Evolutionary conservation across 2,113 vertebrate genomes (phyloP), one percentile per base, ranked within the genome.

Genomic region (Periophthalmodon schlosseri): DNA sequence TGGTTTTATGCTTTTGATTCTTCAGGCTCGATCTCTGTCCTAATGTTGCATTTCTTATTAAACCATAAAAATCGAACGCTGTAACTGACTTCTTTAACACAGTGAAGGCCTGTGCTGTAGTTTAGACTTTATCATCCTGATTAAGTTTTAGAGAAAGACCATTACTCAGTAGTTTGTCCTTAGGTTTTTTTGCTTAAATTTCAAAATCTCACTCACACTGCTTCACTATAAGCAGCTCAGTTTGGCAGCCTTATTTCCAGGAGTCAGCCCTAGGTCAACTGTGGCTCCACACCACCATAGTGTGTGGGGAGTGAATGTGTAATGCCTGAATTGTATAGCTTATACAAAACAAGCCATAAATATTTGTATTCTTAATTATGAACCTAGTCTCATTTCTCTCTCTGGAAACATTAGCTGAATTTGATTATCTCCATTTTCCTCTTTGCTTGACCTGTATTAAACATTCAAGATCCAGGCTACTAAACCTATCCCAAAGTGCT

Each of bases 401-500:
- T 60, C 23, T 15, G 24, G 57, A 60, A 60, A 21, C 52, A 56
- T 28, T 24, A 10, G 57, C 57, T 60, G 11, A 14, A 14, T 60
- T 60, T 60, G 57, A 28, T 77, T 83, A 77, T 44, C 4, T 65
- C 14, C 0, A 58, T 52, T 72, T 10, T 60, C 28, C n/a, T 68
- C 79, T 76, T 78, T 70, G 78, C 82, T 77, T 72, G 66, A 70
- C 77, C 56, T 52, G 75, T 86, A 72, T 81, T 2, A 77, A 83
- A 81, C 33, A 46, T 80, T 76, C 75, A 47, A 33, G 64, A 78
- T 84, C 80, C 72, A 52, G 72, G 39, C 79, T 82, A 84, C 82
- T 76, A 80, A 86, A 49, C 75, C 50, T 54, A 20, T 71, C 47
- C 61, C 57, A 77, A 70, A 82, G 66, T 77, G 54, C 64, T 11